These are phyloP conservation scores for Notodonta ziczac DNA, from an alignment of 2,888 invertebrate genomes.

Conservation along the genomic window DNA sequence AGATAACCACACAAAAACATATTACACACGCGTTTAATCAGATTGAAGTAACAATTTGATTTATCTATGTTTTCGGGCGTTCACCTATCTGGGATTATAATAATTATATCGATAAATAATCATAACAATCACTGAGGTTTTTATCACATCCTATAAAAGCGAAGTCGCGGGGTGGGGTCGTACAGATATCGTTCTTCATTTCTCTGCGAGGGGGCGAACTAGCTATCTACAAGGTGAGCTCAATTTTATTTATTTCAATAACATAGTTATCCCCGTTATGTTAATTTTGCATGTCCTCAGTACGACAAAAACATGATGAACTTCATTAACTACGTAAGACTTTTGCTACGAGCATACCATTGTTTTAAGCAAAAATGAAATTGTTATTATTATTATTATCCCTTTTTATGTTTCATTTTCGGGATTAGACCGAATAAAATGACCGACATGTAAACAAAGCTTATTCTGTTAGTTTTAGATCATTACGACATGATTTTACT, in stretches of 20 bases:
- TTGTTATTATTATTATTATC: too few relatives aligned
- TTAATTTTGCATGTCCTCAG: too few relatives aligned
- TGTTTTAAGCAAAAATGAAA: too few relatives aligned
- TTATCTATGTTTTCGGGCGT: conserved; percentile 27
- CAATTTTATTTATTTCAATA: conserved; percentile 1
- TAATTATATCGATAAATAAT: conserved; percentile 34
- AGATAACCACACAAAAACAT: not conserved
- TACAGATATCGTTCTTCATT: conserved; percentile 24
- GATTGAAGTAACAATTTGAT: conserved; percentile 5
- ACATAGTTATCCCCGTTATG: too few relatives aligned
- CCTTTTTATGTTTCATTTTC: not conserved
- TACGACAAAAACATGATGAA: too few relatives aligned
- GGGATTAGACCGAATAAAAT: too few relatives aligned
- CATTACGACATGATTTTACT: too few relatives aligned
- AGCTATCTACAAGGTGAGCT: conserved; percentile 32
- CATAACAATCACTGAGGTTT: conserved; percentile 35
- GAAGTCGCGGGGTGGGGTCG: conserved; percentile 41
- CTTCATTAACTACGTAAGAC: too few relatives aligned
- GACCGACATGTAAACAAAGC: too few relatives aligned
- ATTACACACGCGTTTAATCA: conserved; percentile 2
- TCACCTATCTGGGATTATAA: conserved; percentile 40
- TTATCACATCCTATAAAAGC: conserved; percentile 57
- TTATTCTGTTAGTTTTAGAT: too few relatives aligned
- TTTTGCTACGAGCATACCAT: too few relatives aligned
- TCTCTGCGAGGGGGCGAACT: conserved; percentile 14